Evolutionary conservation across 2,113 vertebrate genomes (phyloP).

Genomic region (Tyrannus savana): DNA sequence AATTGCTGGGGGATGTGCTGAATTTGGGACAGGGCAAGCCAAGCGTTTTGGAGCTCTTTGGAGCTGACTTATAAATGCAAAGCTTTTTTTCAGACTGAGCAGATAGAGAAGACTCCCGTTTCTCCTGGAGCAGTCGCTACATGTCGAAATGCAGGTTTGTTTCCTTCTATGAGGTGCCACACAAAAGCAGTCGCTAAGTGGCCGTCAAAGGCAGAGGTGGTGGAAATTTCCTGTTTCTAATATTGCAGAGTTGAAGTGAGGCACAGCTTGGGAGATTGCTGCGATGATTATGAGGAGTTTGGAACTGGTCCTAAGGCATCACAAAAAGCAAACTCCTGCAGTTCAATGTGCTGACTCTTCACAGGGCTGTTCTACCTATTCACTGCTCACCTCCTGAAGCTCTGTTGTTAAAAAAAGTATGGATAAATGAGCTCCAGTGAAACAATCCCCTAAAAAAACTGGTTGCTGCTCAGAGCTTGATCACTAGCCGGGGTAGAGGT

Average conservation of each 20-base stretch:
- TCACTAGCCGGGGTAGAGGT: constrained; percentile 13
- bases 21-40: neutral
- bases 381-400: neutral
- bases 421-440: neutral
- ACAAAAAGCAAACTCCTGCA: neutral
- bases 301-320: neutral
- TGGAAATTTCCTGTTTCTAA: neutral
- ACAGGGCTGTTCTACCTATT: neutral
- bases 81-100: neutral
- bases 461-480: constrained; percentile 1
- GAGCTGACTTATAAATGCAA: neutral
- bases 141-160: neutral
- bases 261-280: neutral
- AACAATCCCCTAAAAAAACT: neutral
- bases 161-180: neutral
- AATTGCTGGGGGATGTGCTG: neutral
- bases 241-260: neutral
- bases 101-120: neutral
- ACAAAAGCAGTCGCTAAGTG: neutral
- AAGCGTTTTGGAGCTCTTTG: neutral
- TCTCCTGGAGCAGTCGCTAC: neutral
- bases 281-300: neutral
- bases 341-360: neutral
- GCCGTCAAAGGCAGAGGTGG: neutral
- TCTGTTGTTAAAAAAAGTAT: neutral